Evolutionary conservation across 2,113 vertebrate genomes (phyloP).

Genomic region (Pachypanchax playfairii): DNA sequence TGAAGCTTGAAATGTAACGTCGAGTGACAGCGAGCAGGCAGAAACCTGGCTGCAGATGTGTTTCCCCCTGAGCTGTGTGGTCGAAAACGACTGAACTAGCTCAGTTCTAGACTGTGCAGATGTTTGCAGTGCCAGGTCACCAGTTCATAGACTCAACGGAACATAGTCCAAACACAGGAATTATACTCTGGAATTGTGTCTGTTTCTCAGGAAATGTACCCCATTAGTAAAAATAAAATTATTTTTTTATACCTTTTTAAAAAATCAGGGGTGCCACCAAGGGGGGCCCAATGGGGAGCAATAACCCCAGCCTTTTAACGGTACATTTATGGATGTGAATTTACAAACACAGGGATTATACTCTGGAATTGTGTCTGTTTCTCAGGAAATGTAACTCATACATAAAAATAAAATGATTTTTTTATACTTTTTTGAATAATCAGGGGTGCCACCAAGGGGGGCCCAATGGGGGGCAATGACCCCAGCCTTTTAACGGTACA

Average conservation of each 20-base stretch:
- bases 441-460: too few relatives aligned
- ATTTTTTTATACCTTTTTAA: not conserved
- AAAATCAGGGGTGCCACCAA: too few relatives aligned
- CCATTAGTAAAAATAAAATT: not conserved
- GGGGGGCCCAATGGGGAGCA: too few relatives aligned
- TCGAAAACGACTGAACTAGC: conserved; percentile 46
- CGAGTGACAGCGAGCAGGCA: conserved; percentile 41
- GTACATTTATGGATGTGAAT: too few relatives aligned
- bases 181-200: conserved; percentile 41
- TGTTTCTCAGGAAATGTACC: not conserved
- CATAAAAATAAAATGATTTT: not conserved
- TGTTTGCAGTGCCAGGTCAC: conserved; percentile 49
- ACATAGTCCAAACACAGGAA: conserved; percentile 26
- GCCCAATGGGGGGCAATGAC: too few relatives aligned
- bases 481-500: too few relatives aligned
- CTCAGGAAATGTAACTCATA: not conserved
- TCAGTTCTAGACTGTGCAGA: conserved; percentile 18
- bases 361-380: conserved; percentile 40
- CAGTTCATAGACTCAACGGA: conserved; percentile 27
- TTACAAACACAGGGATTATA: conserved; percentile 20
- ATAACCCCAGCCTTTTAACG: too few relatives aligned
- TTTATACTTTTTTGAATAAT: not conserved
- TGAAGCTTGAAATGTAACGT: conserved; percentile 54
- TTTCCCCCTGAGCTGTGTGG: conserved; percentile 39
- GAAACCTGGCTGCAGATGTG: conserved; percentile 34